Evolutionary conservation across 2,113 vertebrate species (phyloP), one percentile per base, ranked within the genome.

Genomic region (Stictonetta naevosa): DNA sequence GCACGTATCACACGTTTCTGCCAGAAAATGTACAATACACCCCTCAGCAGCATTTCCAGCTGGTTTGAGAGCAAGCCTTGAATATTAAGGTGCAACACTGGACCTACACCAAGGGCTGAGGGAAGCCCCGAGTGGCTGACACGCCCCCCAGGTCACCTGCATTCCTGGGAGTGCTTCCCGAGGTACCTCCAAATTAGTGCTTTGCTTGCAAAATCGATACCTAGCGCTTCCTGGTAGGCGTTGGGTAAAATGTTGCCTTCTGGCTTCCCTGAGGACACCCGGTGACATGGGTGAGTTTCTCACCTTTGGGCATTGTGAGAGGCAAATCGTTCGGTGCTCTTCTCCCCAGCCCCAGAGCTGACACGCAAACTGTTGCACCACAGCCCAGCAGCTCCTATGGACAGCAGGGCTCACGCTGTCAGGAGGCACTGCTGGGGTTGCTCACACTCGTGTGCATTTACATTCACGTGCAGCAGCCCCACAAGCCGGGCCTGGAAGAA

Each of bases 151-250:
- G 88, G 62, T 81, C 90, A 75, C 82, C 58, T 26, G 7, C 17
- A 1, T 59, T 15, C 9, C 33, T 6, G 15, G 14, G 10, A 31
- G 16, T 2, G 4, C 38, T 84, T 56, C 16, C 28, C 62, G 76
- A 69, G n/a, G 59, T 7, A 33, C 83, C 87, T 79, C 44, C 34
- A 91, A 95, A 64, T 92, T 23, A 78, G 75, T 74, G 56, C 56
- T 96, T 76, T 76, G 33, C 86, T 92, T 94, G 59, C 46, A 84
- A 83, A 96, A 95, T 74, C n/a, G 90, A 80, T 40, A 73, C 86
- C 34, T 69, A 58, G 88, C 86, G 67, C 90, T 94, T 96, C 86
- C 73, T 69, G 50, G 76, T 93, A 28, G 91, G 71, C 53, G 28
- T 34, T 36, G 84, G 58, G 13, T 77, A 56, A 90, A 92, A 83